Evolutionary conservation across 2,113 vertebrate species (phyloP), one percentile per base, ranked within the genome.

Genomic region (Podiceps cristatus): DNA sequence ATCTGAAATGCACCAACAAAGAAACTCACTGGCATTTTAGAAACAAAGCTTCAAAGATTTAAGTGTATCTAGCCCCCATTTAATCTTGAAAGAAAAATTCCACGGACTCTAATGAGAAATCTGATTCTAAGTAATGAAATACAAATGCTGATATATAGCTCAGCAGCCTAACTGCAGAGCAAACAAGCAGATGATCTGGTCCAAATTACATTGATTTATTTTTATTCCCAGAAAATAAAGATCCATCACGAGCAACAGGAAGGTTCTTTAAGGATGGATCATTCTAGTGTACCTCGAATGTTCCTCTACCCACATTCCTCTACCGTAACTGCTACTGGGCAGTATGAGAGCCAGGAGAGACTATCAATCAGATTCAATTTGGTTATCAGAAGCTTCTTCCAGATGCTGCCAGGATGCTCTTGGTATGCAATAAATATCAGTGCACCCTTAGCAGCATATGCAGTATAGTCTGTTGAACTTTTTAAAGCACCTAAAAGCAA

Each of bases 1-100:
- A 99, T 99, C 99, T 99, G 96, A 84, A 97, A 97, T 0, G 71
- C 40, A 89, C 20, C 15, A 23, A 35, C 35, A 53, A 29, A 47
- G 33, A 69, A 66, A 53, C 7, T 49, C 45, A 44, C 1, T 1
- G 9, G 28, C 8, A 31, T 58, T 40, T 71, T 6, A 55, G 69
- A 78, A 93, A 35, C 17, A n/a, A 44, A 27, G 44, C 10, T 64
- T 71, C 15, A 28, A 64, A 28, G 25, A 40, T 12, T 2, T 8
- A 11, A 60, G 42, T 2, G 68, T 13, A 49, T 3, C 72, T 63
- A 88, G 13, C 3, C 17, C 22, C 6, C 3, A 17, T 9, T 45
- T 45, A 29, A 81, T 66, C 31, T 12, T 63, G 55, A 93, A 86
- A 89, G 13, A 67, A 77, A 35, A 67, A 33, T 64, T 62, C 55